These are phyloP conservation scores for Tenodera sinensis DNA, from an alignment of 2,888 invertebrate species.

Conservation along the genomic window DNA sequence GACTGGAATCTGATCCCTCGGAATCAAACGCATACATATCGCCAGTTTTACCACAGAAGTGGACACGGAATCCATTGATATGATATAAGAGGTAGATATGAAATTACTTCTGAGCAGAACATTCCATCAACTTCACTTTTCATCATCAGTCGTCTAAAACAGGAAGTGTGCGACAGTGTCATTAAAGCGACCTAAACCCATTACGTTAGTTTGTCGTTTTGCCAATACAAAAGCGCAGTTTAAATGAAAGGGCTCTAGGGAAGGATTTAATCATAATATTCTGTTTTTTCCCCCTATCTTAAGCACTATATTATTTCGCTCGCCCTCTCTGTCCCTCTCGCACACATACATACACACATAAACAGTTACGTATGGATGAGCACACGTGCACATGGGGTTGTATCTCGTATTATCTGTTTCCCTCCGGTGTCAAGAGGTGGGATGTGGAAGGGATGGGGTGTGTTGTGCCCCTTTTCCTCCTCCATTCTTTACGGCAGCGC, in stretches of 20 bases:
- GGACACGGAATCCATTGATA: too few species aligned
- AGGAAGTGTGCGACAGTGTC: background rate
- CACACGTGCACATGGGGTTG: background rate
- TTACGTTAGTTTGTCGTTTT: background rate
- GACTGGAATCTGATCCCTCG: too few species aligned
- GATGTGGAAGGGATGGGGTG: background rate
- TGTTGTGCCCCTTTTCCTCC: background rate
- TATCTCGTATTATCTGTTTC: background rate
- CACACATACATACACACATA: background rate
- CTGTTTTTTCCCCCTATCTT: background rate
- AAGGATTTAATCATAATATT: background rate
- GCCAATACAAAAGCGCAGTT: background rate
- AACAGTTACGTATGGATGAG: background rate
- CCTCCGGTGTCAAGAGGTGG: background rate
- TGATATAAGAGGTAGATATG: background rate
- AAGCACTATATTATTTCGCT: background rate
- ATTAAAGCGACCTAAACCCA: background rate
- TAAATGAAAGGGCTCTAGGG: background rate
- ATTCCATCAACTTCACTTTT: background rate
- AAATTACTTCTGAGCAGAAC: background rate
- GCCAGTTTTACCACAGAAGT: too few species aligned
- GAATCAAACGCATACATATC: too few species aligned
- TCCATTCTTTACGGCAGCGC: background rate
- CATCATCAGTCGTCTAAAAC: background rate
- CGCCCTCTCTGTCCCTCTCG: too few species aligned